These are phyloP conservation scores for Palythoa caribaeorum DNA, from an alignment of 92 coral and sea anemone genomes.

Conservation along the genomic window DNA sequence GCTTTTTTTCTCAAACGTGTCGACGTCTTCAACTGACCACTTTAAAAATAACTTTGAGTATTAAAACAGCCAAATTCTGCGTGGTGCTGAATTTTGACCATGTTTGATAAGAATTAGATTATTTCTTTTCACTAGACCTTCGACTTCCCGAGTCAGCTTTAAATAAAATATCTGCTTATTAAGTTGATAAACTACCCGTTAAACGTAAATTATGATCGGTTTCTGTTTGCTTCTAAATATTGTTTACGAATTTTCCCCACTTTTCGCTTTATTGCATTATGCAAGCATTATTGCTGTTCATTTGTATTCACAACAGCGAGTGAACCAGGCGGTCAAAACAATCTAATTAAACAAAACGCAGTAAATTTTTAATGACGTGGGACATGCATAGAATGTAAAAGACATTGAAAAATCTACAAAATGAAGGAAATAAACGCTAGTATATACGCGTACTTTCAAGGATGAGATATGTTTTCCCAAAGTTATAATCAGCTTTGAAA, in stretches of 20 bases:
- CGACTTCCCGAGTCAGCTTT: not conserved
- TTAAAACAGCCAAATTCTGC: no score
- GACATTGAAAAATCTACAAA: not conserved
- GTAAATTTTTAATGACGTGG: conserved; percentile 27
- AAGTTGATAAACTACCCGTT: not conserved
- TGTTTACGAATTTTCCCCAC: not conserved
- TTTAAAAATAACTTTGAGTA: no score
- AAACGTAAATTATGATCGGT: not conserved
- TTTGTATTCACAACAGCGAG: not conserved
- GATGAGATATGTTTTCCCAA: not conserved
- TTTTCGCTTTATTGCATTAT: not conserved
- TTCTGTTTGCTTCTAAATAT: not conserved
- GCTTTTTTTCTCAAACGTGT: no score
- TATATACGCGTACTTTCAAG: no score
- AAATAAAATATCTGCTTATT: not conserved
- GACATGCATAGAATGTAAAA: not conserved
- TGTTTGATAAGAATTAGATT: not conserved
- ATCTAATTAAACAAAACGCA: not conserved
- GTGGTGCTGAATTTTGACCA: no score
- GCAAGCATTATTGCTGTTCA: not conserved
- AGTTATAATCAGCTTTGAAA: not conserved
- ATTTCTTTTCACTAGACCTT: not conserved
- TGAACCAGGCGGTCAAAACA: not conserved
- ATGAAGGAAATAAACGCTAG: not conserved
- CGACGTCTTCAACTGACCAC: no score